Percentiles rank a stretch among this genome's conserved stretches.
These are phyloP conservation scores for Cryptoprocta ferox DNA, from an alignment of 2,797 vertebrate genomes.

Conservation along the genomic window DNA sequence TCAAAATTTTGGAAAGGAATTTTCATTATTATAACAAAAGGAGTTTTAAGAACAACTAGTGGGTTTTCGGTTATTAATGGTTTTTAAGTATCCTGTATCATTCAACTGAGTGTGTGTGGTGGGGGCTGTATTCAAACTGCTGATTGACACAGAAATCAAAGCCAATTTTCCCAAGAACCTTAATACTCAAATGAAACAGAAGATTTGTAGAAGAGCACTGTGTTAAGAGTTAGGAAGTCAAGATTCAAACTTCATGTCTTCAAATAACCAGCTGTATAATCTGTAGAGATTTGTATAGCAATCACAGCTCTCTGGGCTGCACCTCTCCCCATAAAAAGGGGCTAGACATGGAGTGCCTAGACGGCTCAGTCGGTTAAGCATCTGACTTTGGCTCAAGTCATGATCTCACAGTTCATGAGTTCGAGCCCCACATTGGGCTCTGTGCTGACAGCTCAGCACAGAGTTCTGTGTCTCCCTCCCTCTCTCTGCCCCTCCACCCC, in stretches of 20 bases:
- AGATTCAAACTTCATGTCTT: neutral
- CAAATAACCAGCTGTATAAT: neutral
- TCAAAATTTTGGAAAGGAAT: neutral
- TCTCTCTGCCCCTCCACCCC: no score
- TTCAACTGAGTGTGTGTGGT: neutral
- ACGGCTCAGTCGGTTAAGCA: no score
- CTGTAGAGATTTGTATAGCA: neutral
- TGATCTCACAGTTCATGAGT: no score
- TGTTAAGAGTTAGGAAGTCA: neutral
- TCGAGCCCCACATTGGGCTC: no score
- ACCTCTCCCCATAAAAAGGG: neutral
- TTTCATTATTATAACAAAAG: constrained; percentile 17
- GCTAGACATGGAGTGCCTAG: no score
- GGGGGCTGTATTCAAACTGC: neutral
- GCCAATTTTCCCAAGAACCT: neutral
- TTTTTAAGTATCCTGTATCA: neutral
- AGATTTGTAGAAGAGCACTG: neutral
- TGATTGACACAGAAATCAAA: constrained; percentile 28
- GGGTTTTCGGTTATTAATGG: neutral
- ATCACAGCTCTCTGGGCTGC: neutral
- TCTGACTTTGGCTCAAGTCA: no score
- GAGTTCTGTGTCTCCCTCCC: no score
- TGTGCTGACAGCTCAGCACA: no score
- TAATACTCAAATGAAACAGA: neutral
- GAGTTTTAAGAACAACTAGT: neutral